phyloP scores from a whole-genome alignment of 2,113 vertebrate genomes.

The Meles meles region DNA sequence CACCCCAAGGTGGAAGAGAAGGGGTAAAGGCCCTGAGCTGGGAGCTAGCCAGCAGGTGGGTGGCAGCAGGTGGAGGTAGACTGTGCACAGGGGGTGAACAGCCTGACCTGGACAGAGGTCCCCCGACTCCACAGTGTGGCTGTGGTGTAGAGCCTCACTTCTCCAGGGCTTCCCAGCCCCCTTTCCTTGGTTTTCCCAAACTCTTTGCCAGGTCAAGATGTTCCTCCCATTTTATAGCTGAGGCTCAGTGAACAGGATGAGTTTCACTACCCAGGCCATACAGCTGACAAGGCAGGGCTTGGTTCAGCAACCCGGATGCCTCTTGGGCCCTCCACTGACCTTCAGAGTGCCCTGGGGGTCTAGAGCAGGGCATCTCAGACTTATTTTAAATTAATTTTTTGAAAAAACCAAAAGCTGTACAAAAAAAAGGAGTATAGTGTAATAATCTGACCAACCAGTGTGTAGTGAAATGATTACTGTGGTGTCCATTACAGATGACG shows the following conservation, averaged over 20 bases:
- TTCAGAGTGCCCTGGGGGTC: not conserved
- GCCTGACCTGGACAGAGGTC: not conserved
- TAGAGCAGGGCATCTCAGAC: not conserved
- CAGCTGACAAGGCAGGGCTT: not conserved
- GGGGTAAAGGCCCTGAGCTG: not conserved
- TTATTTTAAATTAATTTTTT: not conserved
- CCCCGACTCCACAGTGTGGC: not conserved
- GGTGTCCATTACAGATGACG: not conserved
- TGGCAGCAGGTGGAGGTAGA: fast-evolving
- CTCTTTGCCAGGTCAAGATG: not conserved
- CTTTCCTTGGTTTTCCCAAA: not conserved
- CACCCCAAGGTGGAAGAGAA: not conserved
- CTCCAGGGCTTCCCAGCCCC: not conserved
- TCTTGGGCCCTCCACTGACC: not conserved
- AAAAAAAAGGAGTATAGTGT: no score
- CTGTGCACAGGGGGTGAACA: not conserved
- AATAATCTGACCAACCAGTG: not conserved
- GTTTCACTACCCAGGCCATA: not conserved
- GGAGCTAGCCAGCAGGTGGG: fast-evolving
- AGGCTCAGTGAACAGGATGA: not conserved
- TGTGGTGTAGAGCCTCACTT: fast-evolving
- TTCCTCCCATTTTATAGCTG: not conserved
- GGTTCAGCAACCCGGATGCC: not conserved
- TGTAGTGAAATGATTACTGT: not conserved
- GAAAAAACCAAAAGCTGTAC: not conserved